phyloP scores from a whole-genome alignment of 2,888 invertebrate genomes.

The Siphonodentalium dalli region DNA sequence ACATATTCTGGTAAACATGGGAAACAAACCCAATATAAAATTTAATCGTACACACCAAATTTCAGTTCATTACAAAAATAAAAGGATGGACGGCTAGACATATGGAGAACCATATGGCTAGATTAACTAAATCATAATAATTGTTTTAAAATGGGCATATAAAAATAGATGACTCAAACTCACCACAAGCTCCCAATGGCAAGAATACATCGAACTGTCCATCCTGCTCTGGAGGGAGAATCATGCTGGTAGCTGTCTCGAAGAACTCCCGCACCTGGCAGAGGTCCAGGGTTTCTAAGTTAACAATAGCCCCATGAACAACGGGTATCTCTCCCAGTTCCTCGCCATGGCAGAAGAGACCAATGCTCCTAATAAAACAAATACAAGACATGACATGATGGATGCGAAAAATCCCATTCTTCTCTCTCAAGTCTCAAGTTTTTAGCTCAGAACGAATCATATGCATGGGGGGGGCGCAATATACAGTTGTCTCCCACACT shows the following conservation, averaged over 20 bases:
- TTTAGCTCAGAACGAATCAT: too few relatives aligned
- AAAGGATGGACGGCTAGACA: too few relatives aligned
- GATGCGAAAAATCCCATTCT: not conserved
- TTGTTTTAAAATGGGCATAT: too few relatives aligned
- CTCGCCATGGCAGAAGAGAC: constrained; percentile 54
- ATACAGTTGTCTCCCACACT: too few relatives aligned
- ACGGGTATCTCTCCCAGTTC: constrained; percentile 55
- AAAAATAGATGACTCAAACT: not conserved
- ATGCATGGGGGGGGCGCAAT: too few relatives aligned
- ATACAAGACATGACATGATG: not conserved
- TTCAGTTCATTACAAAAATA: too few relatives aligned
- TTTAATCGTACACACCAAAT: too few relatives aligned
- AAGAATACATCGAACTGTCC: constrained; percentile 61
- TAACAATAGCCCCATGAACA: constrained; percentile 51
- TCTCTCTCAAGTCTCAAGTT: too few relatives aligned
- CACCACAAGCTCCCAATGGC: constrained; percentile 59
- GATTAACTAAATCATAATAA: too few relatives aligned
- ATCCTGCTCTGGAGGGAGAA: constrained; percentile 46
- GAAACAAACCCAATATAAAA: too few relatives aligned
- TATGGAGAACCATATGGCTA: too few relatives aligned
- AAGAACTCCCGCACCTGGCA: constrained; percentile 56
- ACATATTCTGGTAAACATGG: too few relatives aligned
- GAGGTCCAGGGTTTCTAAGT: constrained; percentile 44
- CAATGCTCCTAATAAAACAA: constrained; percentile 55
- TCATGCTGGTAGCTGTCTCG: constrained; percentile 45